Percentiles rank a stretch among this genome's conserved stretches.
Conservation (phyloP, 2,113 vertebrate species). For the Elephas maximus region DNA sequence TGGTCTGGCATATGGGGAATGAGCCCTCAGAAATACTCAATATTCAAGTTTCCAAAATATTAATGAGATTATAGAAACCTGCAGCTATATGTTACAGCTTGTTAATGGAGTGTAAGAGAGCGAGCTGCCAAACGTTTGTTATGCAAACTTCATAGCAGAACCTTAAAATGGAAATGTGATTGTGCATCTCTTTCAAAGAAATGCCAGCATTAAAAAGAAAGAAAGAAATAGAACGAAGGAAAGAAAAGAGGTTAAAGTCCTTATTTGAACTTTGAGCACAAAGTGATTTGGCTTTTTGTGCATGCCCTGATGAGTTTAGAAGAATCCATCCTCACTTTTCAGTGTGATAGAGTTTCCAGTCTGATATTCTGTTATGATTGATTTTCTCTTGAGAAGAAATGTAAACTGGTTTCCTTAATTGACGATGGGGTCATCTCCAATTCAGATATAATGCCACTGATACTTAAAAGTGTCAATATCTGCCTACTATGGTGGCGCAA, state of each 20-base stretch:
- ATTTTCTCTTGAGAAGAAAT: constrained; percentile 44
- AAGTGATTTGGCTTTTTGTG: constrained; percentile 39
- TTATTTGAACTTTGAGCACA: constrained; percentile 53
- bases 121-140: constrained; percentile 87
- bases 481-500: not conserved
- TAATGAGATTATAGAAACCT: constrained; percentile 95
- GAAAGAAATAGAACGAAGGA: constrained; percentile 23
- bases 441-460: not conserved
- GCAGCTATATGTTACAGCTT: constrained; percentile 93
- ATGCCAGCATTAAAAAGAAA: constrained; percentile 52
- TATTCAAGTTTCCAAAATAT: constrained; percentile 94
- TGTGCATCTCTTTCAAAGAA: constrained; percentile 83
- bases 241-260: constrained; percentile 55
- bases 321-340: constrained; percentile 40
- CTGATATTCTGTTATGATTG: not conserved
- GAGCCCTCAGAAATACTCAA: constrained; percentile 91
- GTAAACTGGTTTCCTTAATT: not conserved
- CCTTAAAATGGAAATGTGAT: constrained; percentile 85
- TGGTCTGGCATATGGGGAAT: constrained; percentile 95
- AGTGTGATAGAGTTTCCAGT: not conserved
- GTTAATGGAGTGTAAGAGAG: constrained; percentile 88
- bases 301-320: not conserved
- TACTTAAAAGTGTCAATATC: not conserved
- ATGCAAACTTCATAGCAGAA: constrained; percentile 87
- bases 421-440: not conserved